Percentiles rank a stretch among this genome's conserved stretches.
phyloP scores from a whole-genome alignment of 1,140 invertebrate genomes.

The Drosophila asahinai region DNA sequence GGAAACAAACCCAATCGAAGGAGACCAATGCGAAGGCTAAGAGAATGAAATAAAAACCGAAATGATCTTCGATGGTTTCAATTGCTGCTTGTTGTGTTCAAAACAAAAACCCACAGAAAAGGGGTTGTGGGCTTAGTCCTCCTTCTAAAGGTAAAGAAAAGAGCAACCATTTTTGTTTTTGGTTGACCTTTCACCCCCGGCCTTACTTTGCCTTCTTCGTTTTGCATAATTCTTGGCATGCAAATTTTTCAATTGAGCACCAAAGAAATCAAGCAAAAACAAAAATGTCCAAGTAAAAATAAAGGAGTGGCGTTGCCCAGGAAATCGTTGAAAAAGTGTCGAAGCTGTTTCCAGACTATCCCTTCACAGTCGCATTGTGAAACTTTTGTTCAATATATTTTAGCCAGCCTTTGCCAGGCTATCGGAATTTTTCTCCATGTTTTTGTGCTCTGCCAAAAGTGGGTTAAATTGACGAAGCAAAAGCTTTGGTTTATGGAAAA shows the following conservation, averaged over 20 bases:
- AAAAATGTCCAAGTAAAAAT: slow-evolving; percentile 57
- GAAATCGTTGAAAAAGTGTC: slow-evolving; percentile 71
- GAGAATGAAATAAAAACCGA: slow-evolving; percentile 44
- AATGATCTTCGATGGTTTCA: slow-evolving; percentile 75
- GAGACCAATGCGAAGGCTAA: slow-evolving; percentile 47
- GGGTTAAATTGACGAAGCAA: not conserved
- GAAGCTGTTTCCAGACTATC: slow-evolving; percentile 56
- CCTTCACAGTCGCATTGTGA: slow-evolving; percentile 18
- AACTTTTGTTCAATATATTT: slow-evolving; percentile 74
- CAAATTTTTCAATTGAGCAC: slow-evolving; percentile 79
- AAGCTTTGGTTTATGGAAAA: not conserved
- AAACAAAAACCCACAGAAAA: slow-evolving; percentile 29
- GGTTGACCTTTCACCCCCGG: slow-evolving; percentile 27
- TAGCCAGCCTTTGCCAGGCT: slow-evolving; percentile 51
- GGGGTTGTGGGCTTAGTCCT: not conserved
- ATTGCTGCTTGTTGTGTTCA: slow-evolving; percentile 56
- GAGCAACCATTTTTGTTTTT: slow-evolving; percentile 65
- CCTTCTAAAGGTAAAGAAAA: slow-evolving; percentile 39
- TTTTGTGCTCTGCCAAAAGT: not conserved
- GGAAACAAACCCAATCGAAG: slow-evolving; percentile 50
- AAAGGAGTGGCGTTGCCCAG: slow-evolving; percentile 42
- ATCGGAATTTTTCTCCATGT: slow-evolving; percentile 16
- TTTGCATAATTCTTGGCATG: slow-evolving; percentile 80
- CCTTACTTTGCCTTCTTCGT: slow-evolving; percentile 26
- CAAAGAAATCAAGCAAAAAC: slow-evolving; percentile 74